phyloP scores from a whole-genome alignment of 2,113 vertebrate species.

The Brevimyrus niger region DNA sequence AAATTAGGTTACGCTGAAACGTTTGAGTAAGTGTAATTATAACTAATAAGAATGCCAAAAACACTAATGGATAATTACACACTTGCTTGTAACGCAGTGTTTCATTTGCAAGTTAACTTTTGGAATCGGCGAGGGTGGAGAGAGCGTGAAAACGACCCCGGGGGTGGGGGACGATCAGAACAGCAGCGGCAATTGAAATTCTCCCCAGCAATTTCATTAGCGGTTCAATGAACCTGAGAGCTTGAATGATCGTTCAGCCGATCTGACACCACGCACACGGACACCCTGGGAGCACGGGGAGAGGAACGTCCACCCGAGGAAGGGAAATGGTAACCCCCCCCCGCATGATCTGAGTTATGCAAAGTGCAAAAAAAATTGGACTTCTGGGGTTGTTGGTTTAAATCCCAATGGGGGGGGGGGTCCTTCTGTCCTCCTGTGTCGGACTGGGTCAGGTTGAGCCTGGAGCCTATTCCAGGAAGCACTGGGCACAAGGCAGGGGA shows the following conservation, averaged over 20 bases:
- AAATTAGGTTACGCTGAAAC: background rate
- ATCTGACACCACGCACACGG: background rate
- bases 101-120: background rate
- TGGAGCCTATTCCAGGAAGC: background rate
- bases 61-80: background rate
- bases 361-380: background rate
- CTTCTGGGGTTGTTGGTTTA: background rate
- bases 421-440: background rate
- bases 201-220: background rate
- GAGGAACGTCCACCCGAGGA: background rate
- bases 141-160: background rate
- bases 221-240: background rate
- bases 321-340: background rate
- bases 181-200: background rate
- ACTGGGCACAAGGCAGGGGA: background rate
- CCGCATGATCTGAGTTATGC: background rate
- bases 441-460: background rate
- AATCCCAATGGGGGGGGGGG: background rate
- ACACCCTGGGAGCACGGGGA: background rate
- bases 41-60: background rate
- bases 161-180: background rate
- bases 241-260: background rate
- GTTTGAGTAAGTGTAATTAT: background rate
- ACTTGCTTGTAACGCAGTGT: background rate
- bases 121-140: background rate